Percentiles rank a stretch among this genome's conserved stretches.
Evolutionary conservation across 2,113 vertebrate species (phyloP).

Genomic region (Clupea harengus): DNA sequence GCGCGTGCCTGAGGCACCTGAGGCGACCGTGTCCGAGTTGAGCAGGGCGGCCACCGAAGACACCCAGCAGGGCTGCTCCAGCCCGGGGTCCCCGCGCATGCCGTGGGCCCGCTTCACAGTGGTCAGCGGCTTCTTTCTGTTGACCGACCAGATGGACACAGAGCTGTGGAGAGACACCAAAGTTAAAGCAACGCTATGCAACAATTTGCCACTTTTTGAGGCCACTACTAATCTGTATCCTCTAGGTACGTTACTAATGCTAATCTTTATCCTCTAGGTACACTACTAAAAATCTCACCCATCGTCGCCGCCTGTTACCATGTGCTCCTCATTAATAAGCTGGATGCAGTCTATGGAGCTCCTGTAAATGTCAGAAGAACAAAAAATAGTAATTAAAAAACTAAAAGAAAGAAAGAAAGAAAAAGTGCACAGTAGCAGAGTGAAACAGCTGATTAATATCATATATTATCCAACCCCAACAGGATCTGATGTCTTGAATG

Average conservation of each 20-base stretch:
- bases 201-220: too few relatives aligned
- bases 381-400: neutral
- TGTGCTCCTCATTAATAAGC: slow-evolving; percentile 94
- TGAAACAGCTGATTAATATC: too few relatives aligned
- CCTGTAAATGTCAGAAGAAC: slow-evolving; percentile 58
- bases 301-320: slow-evolving; percentile 90
- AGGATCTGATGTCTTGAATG: too few relatives aligned
- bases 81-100: slow-evolving; percentile 69
- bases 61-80: slow-evolving; percentile 86
- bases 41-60: slow-evolving; percentile 79
- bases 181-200: neutral
- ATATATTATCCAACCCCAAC: too few relatives aligned
- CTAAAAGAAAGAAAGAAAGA: neutral
- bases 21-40: slow-evolving; percentile 85
- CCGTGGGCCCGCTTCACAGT: slow-evolving; percentile 82
- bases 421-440: neutral
- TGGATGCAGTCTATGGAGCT: slow-evolving; percentile 94
- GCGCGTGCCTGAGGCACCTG: slow-evolving; percentile 76
- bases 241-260: too few relatives aligned
- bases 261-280: neutral
- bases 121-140: slow-evolving; percentile 87
- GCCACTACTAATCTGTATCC: too few relatives aligned
- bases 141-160: slow-evolving; percentile 87
- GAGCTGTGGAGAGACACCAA: slow-evolving; percentile 67
- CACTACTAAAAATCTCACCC: slow-evolving; percentile 74